A percentile compares a stretch with the other conserved stretches of the same genome.
phyloP scores from a whole-genome alignment of 2,797 vertebrate species.

The Amblyraja radiata region DNA sequence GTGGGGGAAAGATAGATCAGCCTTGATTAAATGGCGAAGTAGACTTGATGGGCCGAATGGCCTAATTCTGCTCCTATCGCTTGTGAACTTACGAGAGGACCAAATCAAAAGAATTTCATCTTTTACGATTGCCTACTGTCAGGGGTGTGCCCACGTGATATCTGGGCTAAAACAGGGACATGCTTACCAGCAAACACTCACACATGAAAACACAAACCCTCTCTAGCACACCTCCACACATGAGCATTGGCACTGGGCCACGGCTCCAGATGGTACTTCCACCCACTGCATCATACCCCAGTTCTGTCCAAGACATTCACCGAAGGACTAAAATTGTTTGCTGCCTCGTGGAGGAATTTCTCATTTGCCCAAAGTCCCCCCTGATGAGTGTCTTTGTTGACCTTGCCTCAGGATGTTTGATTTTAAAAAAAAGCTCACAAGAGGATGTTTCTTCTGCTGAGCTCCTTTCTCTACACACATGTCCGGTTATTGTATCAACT shows the following conservation, averaged over 20 bases:
- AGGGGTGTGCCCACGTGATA: neutral
- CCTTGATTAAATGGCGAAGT: too few relatives aligned
- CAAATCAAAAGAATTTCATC: neutral
- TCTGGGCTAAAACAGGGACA: neutral
- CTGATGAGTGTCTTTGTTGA: neutral
- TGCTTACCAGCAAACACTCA: neutral
- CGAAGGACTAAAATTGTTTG: neutral
- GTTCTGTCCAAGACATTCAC: too few relatives aligned
- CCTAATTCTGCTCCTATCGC: too few relatives aligned
- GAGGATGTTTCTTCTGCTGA: neutral
- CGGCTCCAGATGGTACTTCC: neutral
- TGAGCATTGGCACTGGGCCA: neutral
- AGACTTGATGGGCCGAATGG: too few relatives aligned
- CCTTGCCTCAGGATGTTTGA: neutral
- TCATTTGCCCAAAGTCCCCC: neutral
- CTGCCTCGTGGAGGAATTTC: neutral
- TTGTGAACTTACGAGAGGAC: too few relatives aligned
- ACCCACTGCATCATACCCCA: neutral
- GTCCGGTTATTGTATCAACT: neutral
- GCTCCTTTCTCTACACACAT: neutral
- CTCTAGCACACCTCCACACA: neutral
- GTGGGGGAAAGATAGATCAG: too few relatives aligned
- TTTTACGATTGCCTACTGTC: neutral
- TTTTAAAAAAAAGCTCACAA: neutral
- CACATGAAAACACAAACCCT: neutral